phyloP scores from a whole-genome alignment of 1,140 invertebrate species.

The Scaptomyza graminum region DNA sequence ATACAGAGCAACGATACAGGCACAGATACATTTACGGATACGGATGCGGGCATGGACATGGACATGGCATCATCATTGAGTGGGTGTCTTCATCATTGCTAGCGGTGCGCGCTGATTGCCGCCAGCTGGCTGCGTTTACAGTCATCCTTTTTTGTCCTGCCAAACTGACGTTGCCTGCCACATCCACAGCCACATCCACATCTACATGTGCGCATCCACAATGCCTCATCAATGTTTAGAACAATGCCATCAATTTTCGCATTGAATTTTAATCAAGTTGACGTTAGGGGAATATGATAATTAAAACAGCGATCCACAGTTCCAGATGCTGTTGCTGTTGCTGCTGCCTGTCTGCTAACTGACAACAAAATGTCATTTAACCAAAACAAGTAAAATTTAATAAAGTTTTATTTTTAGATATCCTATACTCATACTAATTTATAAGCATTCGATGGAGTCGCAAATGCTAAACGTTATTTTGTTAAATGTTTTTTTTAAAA shows the following conservation, averaged over 20 bases:
- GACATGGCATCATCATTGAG: background rate
- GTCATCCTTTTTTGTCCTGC: conserved; percentile 1
- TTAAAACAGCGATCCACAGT: conserved; percentile 52
- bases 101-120: conserved; percentile 32
- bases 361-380: conserved; percentile 33
- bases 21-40: background rate
- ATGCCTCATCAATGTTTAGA: conserved; percentile 54
- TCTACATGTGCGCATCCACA: too few relatives aligned
- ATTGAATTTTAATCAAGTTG: conserved; percentile 77
- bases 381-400: conserved; percentile 12
- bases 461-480: too few relatives aligned
- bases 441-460: too few relatives aligned
- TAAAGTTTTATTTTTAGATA: background rate
- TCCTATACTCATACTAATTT: background rate
- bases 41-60: conserved; percentile 5
- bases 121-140: conserved; percentile 18
- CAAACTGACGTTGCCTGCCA: conserved; percentile 1
- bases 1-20: too few relatives aligned
- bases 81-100: conserved; percentile 34
- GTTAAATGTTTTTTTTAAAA: too few relatives aligned
- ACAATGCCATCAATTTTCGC: conserved; percentile 54
- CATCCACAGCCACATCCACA: background rate
- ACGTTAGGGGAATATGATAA: conserved; percentile 70
- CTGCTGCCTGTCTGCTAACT: conserved; percentile 19
- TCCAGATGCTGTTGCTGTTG: conserved; percentile 12